Evolutionary conservation across 2,888 invertebrate species (phyloP).

Genomic region (Stramonita haemastoma): DNA sequence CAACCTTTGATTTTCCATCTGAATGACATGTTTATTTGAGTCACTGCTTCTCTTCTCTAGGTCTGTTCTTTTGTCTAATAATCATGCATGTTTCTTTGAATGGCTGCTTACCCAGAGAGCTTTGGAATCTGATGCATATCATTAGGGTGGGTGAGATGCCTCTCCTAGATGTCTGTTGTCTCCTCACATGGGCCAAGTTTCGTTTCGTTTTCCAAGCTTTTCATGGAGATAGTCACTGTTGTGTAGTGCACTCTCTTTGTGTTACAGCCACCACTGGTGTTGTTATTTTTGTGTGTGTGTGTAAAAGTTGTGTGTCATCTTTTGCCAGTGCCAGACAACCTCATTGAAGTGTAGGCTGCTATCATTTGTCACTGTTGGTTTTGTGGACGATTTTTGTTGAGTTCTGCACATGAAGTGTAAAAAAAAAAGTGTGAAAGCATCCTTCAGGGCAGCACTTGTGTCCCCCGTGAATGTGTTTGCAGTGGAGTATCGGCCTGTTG

Average conservation of each 20-base stretch:
- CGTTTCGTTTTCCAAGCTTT: neutral
- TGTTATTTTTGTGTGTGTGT: neutral
- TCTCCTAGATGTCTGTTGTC: slow-evolving; percentile 23
- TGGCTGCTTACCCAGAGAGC: slow-evolving; percentile 58
- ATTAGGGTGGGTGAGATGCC: slow-evolving; percentile 64
- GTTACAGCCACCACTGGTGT: neutral
- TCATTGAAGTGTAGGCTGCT: too few species aligned
- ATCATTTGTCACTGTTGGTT: too few species aligned
- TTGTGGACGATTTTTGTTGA: too few species aligned
- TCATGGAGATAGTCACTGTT: neutral
- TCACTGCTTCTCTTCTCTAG: neutral
- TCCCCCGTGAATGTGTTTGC: too few species aligned
- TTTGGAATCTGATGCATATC: slow-evolving; percentile 67
- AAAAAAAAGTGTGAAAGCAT: too few species aligned
- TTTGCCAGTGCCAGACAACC: too few species aligned
- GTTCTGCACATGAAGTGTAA: too few species aligned
- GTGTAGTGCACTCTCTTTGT: neutral
- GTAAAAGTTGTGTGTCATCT: too few species aligned
- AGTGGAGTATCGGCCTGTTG: too few species aligned
- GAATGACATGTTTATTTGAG: neutral
- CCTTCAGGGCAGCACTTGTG: too few species aligned
- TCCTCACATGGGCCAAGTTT: neutral
- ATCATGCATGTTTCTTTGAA: slow-evolving; percentile 25
- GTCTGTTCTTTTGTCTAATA: slow-evolving; percentile 19
- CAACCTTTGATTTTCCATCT: neutral